These are phyloP conservation scores for Lagorchestes hirsutus DNA, from an alignment of 2,797 vertebrate genomes.

Conservation along the genomic window DNA sequence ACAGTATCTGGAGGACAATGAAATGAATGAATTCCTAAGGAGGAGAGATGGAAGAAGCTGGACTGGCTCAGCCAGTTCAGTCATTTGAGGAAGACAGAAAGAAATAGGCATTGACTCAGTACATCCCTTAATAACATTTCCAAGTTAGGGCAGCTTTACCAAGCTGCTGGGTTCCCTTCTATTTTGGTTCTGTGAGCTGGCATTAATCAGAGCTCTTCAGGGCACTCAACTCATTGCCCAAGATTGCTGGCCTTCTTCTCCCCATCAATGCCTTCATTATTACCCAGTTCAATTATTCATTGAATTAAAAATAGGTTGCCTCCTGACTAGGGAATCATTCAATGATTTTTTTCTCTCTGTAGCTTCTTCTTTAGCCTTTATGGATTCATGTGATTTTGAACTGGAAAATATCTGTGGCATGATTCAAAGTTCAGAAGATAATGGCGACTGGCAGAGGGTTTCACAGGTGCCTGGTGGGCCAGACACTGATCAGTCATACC, in stretches of 20 bases:
- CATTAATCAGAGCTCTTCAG: not conserved
- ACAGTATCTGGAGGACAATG: not conserved
- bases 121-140: not conserved
- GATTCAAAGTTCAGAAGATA: conserved; percentile 90
- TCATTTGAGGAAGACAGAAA: not conserved
- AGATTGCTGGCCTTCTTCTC: not conserved
- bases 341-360: not conserved
- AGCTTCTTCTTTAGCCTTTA: conserved; percentile 90
- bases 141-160: not conserved
- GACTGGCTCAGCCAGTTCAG: not conserved
- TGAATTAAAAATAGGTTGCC: too few species aligned
- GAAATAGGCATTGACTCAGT: conserved; percentile 5
- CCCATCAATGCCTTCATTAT: not conserved
- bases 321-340: not conserved
- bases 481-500: conserved; percentile 89
- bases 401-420: conserved; percentile 94
- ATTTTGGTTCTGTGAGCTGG: not conserved
- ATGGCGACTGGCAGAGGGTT: conserved; percentile 88
- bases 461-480: conserved; percentile 86
- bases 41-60: not conserved
- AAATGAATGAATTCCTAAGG: not conserved
- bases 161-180: too few species aligned
- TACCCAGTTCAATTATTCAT: conserved; percentile 31
- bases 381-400: conserved; percentile 96
- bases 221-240: too few species aligned